phyloP scores from a whole-genome alignment of 1,140 invertebrate species.

The Colletes latitarsis region DNA sequence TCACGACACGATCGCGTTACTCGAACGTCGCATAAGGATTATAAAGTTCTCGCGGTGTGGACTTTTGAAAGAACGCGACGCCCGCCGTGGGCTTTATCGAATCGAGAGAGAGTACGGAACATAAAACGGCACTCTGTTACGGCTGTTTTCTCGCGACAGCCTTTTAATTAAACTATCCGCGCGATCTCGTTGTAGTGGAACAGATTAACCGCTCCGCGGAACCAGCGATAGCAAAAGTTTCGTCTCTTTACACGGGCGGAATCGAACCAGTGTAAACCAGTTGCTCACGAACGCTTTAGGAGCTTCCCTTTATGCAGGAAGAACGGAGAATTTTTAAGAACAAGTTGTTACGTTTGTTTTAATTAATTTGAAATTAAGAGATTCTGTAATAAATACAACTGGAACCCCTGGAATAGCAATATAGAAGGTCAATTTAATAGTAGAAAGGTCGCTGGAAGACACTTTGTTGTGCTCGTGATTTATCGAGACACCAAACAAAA shows the following conservation, averaged over 20 bases:
- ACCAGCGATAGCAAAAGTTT: background rate
- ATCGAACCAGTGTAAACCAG: background rate
- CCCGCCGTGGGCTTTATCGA: background rate
- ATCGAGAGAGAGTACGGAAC: background rate
- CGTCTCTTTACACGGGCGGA: background rate
- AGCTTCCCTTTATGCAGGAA: background rate
- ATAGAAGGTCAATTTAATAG: background rate
- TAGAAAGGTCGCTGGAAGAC: background rate
- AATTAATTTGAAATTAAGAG: no score
- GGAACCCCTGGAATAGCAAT: background rate
- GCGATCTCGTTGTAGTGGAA: background rate
- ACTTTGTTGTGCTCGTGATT: slow-evolving; percentile 20
- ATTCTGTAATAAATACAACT: no score
- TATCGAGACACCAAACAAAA: slow-evolving; percentile 40
- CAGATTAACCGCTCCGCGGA: background rate
- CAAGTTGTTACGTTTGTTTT: no score
- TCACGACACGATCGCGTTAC: slow-evolving; percentile 15
- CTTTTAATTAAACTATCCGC: slow-evolving; percentile 19
- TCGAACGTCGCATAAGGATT: slow-evolving; percentile 36
- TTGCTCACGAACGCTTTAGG: background rate
- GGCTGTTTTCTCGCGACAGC: background rate
- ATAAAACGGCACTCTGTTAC: slow-evolving; percentile 2
- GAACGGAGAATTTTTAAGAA: no score
- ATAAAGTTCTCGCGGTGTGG: slow-evolving; percentile 35
- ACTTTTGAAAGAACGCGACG: slow-evolving; percentile 28